These are phyloP conservation scores for Dasysyrphus albostriatus DNA, from an alignment of 2,888 invertebrate genomes.

Conservation along the genomic window DNA sequence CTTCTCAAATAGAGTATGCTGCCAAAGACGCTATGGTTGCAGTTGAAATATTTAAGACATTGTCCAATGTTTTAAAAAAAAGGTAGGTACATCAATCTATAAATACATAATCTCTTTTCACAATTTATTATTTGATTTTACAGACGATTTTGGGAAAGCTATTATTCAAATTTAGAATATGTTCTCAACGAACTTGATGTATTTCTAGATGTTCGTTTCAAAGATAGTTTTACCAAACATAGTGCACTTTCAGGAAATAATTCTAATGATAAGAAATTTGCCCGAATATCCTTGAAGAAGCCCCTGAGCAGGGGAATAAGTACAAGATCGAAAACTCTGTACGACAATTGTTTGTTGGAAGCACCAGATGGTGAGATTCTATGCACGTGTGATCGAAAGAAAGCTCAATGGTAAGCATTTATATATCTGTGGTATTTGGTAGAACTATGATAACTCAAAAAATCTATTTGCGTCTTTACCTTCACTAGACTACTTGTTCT, in stretches of 20 bases:
- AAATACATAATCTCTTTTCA: not conserved
- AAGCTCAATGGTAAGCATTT: slow-evolving; percentile 88
- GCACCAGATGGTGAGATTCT: slow-evolving; percentile 91
- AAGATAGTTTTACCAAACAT: slow-evolving; percentile 74
- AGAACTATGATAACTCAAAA: too few species aligned
- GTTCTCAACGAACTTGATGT: slow-evolving; percentile 78
- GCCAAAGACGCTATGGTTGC: slow-evolving; percentile 90
- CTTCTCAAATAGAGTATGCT: slow-evolving; percentile 89
- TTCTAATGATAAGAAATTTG: not conserved
- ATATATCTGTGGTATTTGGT: too few species aligned
- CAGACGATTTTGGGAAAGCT: slow-evolving; percentile 78
- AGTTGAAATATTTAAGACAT: slow-evolving; percentile 87
- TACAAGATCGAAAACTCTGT: slow-evolving; percentile 86
- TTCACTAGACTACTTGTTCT: too few species aligned
- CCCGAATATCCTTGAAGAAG: slow-evolving; percentile 57
- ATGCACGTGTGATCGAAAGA: slow-evolving; percentile 90
- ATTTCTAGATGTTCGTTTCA: slow-evolving; percentile 80
- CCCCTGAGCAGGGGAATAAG: slow-evolving; percentile 77
- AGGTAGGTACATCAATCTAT: slow-evolving; percentile 39
- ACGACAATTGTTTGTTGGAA: slow-evolving; percentile 90
- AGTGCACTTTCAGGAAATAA: slow-evolving; percentile 38
- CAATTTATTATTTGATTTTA: slow-evolving; percentile 5
- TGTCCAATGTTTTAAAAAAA: slow-evolving; percentile 80
- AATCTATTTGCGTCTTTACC: too few species aligned
- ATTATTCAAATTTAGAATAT: slow-evolving; percentile 61